These are phyloP conservation scores for Paratilapia polleni DNA, from an alignment of 2,113 vertebrate genomes.

Conservation along the genomic window DNA sequence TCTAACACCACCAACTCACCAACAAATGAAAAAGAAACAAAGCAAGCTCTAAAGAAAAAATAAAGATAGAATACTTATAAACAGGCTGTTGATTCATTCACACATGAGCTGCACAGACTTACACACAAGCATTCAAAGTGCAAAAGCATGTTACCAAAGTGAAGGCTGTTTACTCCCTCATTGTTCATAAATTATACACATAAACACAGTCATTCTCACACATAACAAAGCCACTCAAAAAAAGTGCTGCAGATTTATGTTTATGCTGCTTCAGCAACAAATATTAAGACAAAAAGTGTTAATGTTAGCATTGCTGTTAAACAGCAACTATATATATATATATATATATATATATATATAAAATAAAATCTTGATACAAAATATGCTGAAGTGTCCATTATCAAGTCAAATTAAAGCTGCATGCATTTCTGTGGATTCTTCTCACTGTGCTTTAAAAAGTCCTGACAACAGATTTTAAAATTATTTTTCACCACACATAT, in stretches of 20 bases:
- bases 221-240: background rate
- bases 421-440: fast-evolving
- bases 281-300: background rate
- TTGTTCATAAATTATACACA: conserved; percentile 84
- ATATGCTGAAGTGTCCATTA: background rate
- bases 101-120: background rate
- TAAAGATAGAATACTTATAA: background rate
- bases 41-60: background rate
- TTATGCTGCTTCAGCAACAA: background rate
- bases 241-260: background rate
- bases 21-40: background rate
- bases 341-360: too few relatives aligned
- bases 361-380: background rate
- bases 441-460: background rate
- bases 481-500: background rate
- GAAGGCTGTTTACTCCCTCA: conserved; percentile 89
- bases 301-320: background rate
- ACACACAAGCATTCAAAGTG: conserved; percentile 80
- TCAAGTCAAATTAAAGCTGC: background rate
- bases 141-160: conserved; percentile 94
- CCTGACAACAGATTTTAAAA: background rate
- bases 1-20: background rate
- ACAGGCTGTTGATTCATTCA: conserved; percentile 30
- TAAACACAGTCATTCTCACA: conserved; percentile 17
- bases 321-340: too few relatives aligned